phyloP scores from a whole-genome alignment of 2,888 invertebrate genomes.

The Sepioteuthis lessoniana region DNA sequence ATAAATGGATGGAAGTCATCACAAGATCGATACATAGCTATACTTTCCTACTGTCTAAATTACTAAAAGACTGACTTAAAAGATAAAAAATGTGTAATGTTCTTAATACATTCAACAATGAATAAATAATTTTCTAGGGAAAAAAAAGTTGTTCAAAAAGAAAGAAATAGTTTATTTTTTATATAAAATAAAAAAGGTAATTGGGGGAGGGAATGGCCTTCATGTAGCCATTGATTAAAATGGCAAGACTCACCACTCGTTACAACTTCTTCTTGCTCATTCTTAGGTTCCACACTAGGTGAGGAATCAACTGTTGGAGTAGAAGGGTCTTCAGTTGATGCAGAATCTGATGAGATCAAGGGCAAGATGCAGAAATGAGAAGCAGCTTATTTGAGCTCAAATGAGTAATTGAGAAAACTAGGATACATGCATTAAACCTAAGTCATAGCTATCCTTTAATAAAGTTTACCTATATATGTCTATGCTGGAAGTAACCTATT shows the following conservation, averaged over 20 bases:
- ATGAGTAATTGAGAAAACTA: not conserved
- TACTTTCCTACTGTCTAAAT: no score
- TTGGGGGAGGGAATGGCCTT: not conserved
- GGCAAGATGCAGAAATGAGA: not conserved
- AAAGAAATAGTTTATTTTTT: not conserved
- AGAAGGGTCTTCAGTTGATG: not conserved
- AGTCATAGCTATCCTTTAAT: not conserved
- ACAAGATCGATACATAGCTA: no score
- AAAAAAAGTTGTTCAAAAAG: not conserved
- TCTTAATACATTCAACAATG: not conserved
- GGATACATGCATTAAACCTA: not conserved
- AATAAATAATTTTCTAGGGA: not conserved
- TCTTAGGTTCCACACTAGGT: constrained; percentile 21
- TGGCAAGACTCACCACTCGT: not conserved
- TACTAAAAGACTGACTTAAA: no score
- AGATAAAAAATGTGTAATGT: no score
- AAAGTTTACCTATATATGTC: not conserved
- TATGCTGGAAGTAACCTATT: not conserved
- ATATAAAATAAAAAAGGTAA: not conserved
- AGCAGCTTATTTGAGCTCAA: not conserved
- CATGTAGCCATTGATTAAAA: not conserved
- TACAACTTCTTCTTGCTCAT: constrained; percentile 33
- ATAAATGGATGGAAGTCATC: no score
- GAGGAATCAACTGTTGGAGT: constrained; percentile 9
- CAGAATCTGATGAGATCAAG: not conserved